Evolutionary conservation across 1,140 invertebrate genomes (phyloP), one percentile per base, ranked within the genome.

Genomic region (Bombus waltoni): DNA sequence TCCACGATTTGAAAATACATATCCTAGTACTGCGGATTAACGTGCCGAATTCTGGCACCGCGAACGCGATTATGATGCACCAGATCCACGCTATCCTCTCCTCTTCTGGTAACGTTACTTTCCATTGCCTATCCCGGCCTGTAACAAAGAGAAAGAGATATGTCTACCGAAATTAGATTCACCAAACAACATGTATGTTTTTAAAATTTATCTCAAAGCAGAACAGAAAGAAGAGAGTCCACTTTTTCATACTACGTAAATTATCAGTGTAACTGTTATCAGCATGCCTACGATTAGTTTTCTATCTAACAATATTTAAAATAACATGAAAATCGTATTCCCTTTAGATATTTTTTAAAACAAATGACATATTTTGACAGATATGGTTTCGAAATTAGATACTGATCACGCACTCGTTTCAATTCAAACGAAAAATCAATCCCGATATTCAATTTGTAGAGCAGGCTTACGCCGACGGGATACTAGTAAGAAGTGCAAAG

Each of bases 31-130:
- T 97, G 71, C 98, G 96, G 89, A 99, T 97, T 25, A 98, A 94
- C 0, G 98, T 97, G 15, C 98, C 98, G 42, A 99, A 95, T 94
- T 99, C 98, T 0, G 98, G 98, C 65, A 98, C 96, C 2, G 97
- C 96, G 92, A 98, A 98, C 1, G 97, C 97, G 87, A 98, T 97
- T 59, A 99, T 95, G n/a, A 99, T 94, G 80, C 97, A 98, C 98
- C 98, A 99, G 93, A 98, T 98, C 98, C 98, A 99, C 18, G 97
- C 97, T 76, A 98, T 97, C 70, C 98, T 96, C 94, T 99, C 98
- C 86, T 97, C 96, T 85, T 98, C 97, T 6, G 98, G 97, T 85
- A 98, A 94, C 57, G 96, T 96, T 0, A 97, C 97, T 89, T 97
- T 95, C 92, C 98, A 98, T 93, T 97, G 97, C 92, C 98, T 98